Conservation (phyloP, 2,888 invertebrate genomes). For the Neria commutata region DNA sequence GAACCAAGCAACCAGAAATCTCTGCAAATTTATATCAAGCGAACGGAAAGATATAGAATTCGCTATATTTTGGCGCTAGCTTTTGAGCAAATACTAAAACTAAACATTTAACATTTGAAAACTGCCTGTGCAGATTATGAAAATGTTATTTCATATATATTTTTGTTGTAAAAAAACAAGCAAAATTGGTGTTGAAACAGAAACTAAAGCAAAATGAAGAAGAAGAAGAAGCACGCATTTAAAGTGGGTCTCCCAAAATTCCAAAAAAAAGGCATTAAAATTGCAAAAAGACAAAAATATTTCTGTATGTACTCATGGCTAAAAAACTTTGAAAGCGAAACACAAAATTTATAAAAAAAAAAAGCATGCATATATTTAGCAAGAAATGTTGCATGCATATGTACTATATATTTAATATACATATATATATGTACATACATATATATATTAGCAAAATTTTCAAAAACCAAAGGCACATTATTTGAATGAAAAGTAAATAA, state of each 20-base stretch:
- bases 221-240: constrained; percentile 32
- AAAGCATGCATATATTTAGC: too few relatives aligned
- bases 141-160: constrained; percentile 32
- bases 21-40: constrained; percentile 25
- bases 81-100: too few relatives aligned
- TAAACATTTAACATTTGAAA: too few relatives aligned
- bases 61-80: too few relatives aligned
- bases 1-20: constrained; percentile 17
- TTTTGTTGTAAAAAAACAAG: constrained; percentile 25
- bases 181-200: constrained; percentile 27
- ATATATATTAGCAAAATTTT: constrained; percentile 8
- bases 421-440: constrained; percentile 6
- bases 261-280: constrained; percentile 16
- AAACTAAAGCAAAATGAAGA: constrained; percentile 13
- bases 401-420: too few relatives aligned
- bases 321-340: too few relatives aligned
- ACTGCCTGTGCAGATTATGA: too few relatives aligned
- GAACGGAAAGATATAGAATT: too few relatives aligned
- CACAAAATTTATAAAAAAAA: too few relatives aligned
- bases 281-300: constrained; percentile 9
- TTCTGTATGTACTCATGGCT: too few relatives aligned
- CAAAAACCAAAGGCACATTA: constrained; percentile 21
- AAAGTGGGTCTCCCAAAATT: constrained; percentile 46
- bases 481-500: constrained; percentile 26
- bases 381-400: too few relatives aligned